These are phyloP conservation scores for Penaeus monodon DNA, from an alignment of 2,888 invertebrate species.

Conservation along the genomic window DNA sequence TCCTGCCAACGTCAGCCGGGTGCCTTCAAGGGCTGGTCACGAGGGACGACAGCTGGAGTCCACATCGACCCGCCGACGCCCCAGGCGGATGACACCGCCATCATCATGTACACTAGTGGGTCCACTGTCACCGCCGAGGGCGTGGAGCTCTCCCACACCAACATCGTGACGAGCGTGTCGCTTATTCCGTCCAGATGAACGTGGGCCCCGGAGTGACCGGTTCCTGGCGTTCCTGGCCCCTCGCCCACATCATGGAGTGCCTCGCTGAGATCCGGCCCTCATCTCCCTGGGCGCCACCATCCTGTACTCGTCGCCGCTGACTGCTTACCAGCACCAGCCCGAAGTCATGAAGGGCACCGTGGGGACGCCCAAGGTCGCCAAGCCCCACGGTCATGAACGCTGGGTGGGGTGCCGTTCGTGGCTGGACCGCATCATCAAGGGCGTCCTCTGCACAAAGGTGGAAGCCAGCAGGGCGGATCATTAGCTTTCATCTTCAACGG, in stretches of 20 bases:
- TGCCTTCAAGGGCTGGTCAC: slow-evolving; percentile 43
- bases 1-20: slow-evolving; percentile 30
- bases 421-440: slow-evolving; percentile 96
- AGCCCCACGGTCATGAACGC: slow-evolving; percentile 95
- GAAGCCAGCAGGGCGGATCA: slow-evolving; percentile 83
- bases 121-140: slow-evolving; percentile 74
- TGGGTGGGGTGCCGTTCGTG: slow-evolving; percentile 97
- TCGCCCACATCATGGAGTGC: slow-evolving; percentile 97
- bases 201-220: slow-evolving; percentile 76
- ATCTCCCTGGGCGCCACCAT: slow-evolving; percentile 82
- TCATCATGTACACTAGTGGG: slow-evolving; percentile 76
- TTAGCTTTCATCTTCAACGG: slow-evolving; percentile 91
- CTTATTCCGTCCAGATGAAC: slow-evolving; percentile 64
- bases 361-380: slow-evolving; percentile 93
- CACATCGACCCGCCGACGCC: slow-evolving; percentile 26
- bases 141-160: slow-evolving; percentile 65
- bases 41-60: slow-evolving; percentile 6
- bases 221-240: slow-evolving; percentile 95
- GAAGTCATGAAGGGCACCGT: slow-evolving; percentile 94
- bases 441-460: slow-evolving; percentile 96
- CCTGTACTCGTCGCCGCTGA: slow-evolving; percentile 95
- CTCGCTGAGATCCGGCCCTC: slow-evolving; percentile 74
- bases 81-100: slow-evolving; percentile 82
- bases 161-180: slow-evolving; percentile 63
- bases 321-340: slow-evolving; percentile 92